phyloP scores from a whole-genome alignment of 2,797 vertebrate genomes.

The Anomalospiza imberbis region DNA sequence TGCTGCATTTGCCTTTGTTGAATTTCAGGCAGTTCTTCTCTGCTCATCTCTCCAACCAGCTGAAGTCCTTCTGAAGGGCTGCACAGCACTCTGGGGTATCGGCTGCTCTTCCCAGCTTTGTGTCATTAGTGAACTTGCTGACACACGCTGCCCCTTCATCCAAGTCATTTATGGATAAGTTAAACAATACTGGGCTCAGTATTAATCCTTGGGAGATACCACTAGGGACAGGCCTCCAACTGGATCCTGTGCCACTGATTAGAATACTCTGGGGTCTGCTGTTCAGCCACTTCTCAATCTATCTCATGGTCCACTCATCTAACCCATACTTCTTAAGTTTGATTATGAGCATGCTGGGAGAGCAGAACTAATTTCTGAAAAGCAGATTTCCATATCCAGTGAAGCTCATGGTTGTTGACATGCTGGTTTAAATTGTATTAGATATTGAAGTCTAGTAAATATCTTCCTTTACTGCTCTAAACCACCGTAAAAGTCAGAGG shows the following conservation, averaged over 20 bases:
- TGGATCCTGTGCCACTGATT: neutral
- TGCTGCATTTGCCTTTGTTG: neutral
- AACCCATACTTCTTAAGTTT: neutral
- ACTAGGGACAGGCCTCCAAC: neutral
- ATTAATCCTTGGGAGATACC: fast-evolving
- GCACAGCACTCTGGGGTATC: neutral
- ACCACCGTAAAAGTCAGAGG: neutral
- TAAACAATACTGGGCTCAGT: neutral
- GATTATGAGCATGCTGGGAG: neutral
- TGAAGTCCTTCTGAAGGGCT: neutral
- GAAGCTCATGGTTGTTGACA: neutral
- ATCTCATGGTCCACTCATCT: neutral
- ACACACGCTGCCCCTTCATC: neutral
- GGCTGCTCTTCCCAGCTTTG: neutral
- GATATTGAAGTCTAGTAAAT: neutral
- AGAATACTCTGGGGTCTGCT: neutral
- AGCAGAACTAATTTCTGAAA: neutral
- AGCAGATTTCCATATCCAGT: neutral
- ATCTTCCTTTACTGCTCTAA: neutral
- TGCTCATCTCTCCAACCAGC: neutral
- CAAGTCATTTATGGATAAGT: neutral
- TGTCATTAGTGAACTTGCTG: neutral
- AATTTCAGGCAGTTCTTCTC: neutral
- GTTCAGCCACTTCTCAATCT: neutral
- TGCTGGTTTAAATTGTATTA: neutral